Base-by-base conservation (phyloP, 2,113 vertebrate genomes). In the Tragelaphus buxtoni region DNA sequence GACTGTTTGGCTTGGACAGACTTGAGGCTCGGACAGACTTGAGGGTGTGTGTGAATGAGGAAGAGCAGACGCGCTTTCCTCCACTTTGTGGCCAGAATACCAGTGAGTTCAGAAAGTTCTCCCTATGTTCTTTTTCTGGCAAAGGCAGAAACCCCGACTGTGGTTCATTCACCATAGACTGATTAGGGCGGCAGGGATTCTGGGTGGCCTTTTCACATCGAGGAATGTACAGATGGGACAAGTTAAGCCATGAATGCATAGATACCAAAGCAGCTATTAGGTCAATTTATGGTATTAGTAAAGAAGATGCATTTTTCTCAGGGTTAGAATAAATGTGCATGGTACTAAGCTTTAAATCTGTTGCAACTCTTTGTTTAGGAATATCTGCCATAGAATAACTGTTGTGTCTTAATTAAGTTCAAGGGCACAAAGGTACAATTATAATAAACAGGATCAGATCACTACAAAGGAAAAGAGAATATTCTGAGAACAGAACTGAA, bases 401-500 rank as follows among this genome's bases (percentile, higher is more conserved):
- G 30, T 12, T 65, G 77, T 63, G 63, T 87, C 82, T 93, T 84
- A 93, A 95, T 83, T 69, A 96, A 51, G 30, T 79, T 49, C 20
- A 84, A 63, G 83, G 90, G 51, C 79, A 96, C 76, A 80, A 91
- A 97, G 47, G 80, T 60, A 61, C 39, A 92, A 12, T 72, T n/a
- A 56, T 77, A 74, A 42, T n/a, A n/a, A 83, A 65, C 9, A 80
- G 65, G 55, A 60, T 91, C 79, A 81, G n/a, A 20, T 63, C 51
- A 24, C 24, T 58, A 83, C 69, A 87, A 72, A 93, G 17, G 82
- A 96, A 90, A 87, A 93, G 53, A 56, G 55, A 85, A 10, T 79
- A 84, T n/a, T 65, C 65, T 53, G 69, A 97, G 77, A 98, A 97
- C 72, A 96, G 83, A 98, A 98, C 82, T 90, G 98, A 98, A 98